phyloP scores from a whole-genome alignment of 2,113 vertebrate genomes.

The Lasiurus borealis region DNA sequence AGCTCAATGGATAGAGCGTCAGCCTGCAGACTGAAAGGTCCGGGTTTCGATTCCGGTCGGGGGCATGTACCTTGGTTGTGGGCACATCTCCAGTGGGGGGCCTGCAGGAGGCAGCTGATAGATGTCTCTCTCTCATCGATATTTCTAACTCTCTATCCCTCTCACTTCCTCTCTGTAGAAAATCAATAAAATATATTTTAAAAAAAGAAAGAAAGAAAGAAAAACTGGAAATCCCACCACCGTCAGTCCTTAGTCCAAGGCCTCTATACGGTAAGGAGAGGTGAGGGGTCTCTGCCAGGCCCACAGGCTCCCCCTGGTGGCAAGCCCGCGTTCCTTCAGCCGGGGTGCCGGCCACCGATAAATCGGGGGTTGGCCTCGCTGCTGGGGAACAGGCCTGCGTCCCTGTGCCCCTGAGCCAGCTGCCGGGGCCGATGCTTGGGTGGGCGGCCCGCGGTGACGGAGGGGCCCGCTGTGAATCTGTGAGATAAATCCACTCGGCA shows the following conservation, averaged over 20 bases:
- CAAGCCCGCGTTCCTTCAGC: background rate
- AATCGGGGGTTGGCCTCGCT: no score
- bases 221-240: background rate
- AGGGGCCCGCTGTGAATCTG: conserved; percentile 69
- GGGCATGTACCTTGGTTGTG: no score
- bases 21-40: no score
- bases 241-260: background rate
- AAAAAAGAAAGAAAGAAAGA: no score
- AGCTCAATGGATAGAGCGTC: no score
- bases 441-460: conserved; percentile 53
- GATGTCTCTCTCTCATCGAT: no score
- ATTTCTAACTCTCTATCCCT: no score
- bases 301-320: conserved; percentile 70
- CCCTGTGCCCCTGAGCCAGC: background rate
- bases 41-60: no score
- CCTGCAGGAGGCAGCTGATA: no score
- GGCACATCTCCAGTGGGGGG: no score
- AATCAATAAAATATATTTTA: no score
- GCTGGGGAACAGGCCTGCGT: background rate
- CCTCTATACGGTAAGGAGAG: rapidly evolving
- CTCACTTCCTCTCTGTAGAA: no score
- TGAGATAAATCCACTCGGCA: conserved; percentile 77
- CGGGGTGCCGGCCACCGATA: background rate
- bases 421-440: background rate
- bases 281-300: background rate